Conservation (phyloP, 2,113 vertebrate genomes). For the Pristiophorus japonicus region DNA sequence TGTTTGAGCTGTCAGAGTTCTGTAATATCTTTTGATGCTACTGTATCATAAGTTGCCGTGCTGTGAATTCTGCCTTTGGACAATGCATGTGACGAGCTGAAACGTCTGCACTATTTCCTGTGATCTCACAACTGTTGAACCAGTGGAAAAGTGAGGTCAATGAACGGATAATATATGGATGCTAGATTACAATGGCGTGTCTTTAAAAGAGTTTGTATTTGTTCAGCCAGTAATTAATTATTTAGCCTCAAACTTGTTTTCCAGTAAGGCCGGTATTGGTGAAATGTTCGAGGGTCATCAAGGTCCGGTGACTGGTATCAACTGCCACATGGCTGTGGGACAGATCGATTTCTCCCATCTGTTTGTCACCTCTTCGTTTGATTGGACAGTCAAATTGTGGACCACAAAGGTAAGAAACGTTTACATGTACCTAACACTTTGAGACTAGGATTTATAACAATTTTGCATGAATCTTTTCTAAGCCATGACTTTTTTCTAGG, state of each 20-base stretch:
- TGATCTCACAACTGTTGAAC: neutral
- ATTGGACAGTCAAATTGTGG: conserved; percentile 98
- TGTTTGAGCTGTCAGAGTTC: neutral
- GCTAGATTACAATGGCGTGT: neutral
- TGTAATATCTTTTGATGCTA: neutral
- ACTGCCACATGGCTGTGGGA: conserved; percentile 89
- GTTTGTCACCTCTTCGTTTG: conserved; percentile 93
- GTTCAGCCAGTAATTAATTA: neutral
- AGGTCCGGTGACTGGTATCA: conserved; percentile 92
- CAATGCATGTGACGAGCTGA: neutral
- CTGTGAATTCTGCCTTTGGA: neutral
- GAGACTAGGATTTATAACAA: neutral
- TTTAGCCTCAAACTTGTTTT: conserved; percentile 36
- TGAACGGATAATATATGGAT: neutral
- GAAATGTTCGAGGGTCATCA: conserved; percentile 97
- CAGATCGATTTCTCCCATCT: conserved; percentile 92
- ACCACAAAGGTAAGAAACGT: conserved; percentile 81
- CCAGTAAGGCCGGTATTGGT: conserved; percentile 92
- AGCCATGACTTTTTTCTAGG: neutral
- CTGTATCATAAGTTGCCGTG: neutral
- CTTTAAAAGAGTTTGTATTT: neutral
- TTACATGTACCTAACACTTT: neutral
- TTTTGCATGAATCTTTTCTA: neutral
- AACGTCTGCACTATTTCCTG: neutral
- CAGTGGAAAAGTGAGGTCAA: neutral